phyloP scores from a whole-genome alignment of 2,797 vertebrate species.

The Gymnocypris eckloni region DNA sequence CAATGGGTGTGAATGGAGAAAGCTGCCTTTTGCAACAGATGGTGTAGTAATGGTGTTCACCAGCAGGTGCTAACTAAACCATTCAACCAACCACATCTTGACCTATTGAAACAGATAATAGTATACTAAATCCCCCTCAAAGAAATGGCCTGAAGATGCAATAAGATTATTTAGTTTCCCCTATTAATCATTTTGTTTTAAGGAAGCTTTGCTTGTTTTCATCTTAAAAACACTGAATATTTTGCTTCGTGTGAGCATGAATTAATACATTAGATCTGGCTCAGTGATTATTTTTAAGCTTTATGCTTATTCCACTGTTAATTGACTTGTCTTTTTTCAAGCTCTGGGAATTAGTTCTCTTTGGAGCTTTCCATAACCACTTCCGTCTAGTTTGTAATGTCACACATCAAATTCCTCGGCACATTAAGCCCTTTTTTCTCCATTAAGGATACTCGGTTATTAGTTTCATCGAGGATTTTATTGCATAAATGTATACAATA shows the following conservation, averaged over 20 bases:
- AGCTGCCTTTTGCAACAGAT: neutral
- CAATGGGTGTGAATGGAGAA: neutral
- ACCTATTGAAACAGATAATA: slow-evolving; percentile 1
- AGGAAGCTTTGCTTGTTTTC: slow-evolving; percentile 43
- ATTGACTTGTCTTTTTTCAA: slow-evolving; percentile 53
- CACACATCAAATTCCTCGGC: slow-evolving; percentile 40
- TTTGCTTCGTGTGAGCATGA: slow-evolving; percentile 47
- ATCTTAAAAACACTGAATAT: slow-evolving; percentile 46
- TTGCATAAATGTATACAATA: slow-evolving; percentile 5
- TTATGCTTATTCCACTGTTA: slow-evolving; percentile 50
- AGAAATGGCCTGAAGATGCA: slow-evolving; percentile 35
- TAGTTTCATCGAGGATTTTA: neutral
- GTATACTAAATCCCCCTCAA: slow-evolving; percentile 38
- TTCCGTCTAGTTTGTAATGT: slow-evolving; percentile 40
- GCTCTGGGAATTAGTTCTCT: slow-evolving; percentile 33
- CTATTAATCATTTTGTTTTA: slow-evolving; percentile 57
- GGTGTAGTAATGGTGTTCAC: neutral
- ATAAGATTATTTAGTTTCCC: slow-evolving; percentile 49
- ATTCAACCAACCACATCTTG: neutral
- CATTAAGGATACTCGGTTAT: neutral
- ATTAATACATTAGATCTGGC: slow-evolving; percentile 48
- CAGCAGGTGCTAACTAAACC: neutral
- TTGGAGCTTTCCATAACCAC: slow-evolving; percentile 14
- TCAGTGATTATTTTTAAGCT: slow-evolving; percentile 51
- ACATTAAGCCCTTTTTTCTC: slow-evolving; percentile 23